Conservation (phyloP, 2,888 invertebrate species). For the Harpalus rubripes region DNA sequence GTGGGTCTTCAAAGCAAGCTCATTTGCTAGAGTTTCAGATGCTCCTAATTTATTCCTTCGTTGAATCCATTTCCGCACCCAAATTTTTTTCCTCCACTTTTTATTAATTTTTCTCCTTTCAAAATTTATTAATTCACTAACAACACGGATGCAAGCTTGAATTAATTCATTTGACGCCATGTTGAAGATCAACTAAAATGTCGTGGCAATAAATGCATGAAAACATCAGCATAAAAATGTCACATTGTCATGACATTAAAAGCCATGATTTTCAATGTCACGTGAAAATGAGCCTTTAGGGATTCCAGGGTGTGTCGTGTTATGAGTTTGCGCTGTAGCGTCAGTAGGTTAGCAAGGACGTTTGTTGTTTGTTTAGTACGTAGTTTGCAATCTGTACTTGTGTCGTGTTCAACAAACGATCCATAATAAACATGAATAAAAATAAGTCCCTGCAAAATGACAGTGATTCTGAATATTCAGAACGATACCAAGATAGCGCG, state of each 20-base stretch:
- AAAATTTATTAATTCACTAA: slow-evolving; percentile 4
- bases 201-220: slow-evolving; percentile 5
- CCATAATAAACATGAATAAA: too few species aligned
- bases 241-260: neutral
- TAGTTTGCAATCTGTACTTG: too few species aligned
- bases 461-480: too few species aligned
- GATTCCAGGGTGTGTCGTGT: too few species aligned
- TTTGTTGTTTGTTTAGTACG: too few species aligned
- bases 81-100: neutral
- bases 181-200: neutral
- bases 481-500: too few species aligned
- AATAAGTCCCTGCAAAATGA: too few species aligned
- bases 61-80: neutral
- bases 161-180: slow-evolving; percentile 1
- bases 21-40: slow-evolving; percentile 11
- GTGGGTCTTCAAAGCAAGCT: too few species aligned
- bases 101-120: neutral
- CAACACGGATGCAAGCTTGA: neutral
- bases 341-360: too few species aligned
- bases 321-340: too few species aligned
- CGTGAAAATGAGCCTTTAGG: neutral
- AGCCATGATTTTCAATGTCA: slow-evolving; percentile 2
- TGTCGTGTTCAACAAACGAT: too few species aligned
- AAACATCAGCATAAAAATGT: neutral
- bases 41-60: slow-evolving; percentile 36